Conservation (phyloP, 2,888 invertebrate species). For the Drosophila anceps region DNA sequence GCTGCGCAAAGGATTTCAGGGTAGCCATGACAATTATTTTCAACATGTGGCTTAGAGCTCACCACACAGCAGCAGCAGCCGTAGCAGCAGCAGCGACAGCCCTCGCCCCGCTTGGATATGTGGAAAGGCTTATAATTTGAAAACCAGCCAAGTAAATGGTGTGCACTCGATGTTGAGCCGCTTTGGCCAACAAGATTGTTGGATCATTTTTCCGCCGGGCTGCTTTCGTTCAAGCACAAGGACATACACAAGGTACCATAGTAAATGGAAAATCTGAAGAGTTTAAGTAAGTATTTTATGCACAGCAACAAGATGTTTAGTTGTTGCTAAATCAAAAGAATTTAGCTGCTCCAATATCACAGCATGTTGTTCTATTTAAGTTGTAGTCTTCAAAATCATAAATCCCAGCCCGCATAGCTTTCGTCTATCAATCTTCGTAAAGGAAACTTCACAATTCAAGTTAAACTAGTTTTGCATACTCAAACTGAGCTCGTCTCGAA, state of each 20-base stretch:
- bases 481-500: neutral
- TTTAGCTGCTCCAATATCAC: slow-evolving; percentile 32
- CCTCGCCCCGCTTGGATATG: slow-evolving; percentile 35
- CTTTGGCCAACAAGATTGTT: slow-evolving; percentile 47
- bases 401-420: slow-evolving; percentile 43
- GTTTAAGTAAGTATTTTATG: slow-evolving; percentile 1
- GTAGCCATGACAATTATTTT: slow-evolving; percentile 81
- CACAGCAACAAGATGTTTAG: slow-evolving; percentile 9
- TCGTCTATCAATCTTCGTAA: slow-evolving; percentile 36
- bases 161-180: slow-evolving; percentile 47
- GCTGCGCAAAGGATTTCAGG: slow-evolving; percentile 58
- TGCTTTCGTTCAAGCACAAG: slow-evolving; percentile 6
- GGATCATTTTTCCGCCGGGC: slow-evolving; percentile 35
- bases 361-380: slow-evolving; percentile 29
- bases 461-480: slow-evolving; percentile 44
- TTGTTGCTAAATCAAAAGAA: slow-evolving; percentile 5
- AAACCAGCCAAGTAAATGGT: slow-evolving; percentile 56
- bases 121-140: slow-evolving; percentile 61
- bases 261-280: neutral
- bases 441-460: slow-evolving; percentile 4
- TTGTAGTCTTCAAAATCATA: slow-evolving; percentile 1
- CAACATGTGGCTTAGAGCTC: slow-evolving; percentile 58
- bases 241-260: neutral
- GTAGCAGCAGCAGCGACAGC: neutral
- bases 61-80: slow-evolving; percentile 15